phyloP scores from a whole-genome alignment of 2,797 vertebrate species.

The Enteromius viviparus region DNA sequence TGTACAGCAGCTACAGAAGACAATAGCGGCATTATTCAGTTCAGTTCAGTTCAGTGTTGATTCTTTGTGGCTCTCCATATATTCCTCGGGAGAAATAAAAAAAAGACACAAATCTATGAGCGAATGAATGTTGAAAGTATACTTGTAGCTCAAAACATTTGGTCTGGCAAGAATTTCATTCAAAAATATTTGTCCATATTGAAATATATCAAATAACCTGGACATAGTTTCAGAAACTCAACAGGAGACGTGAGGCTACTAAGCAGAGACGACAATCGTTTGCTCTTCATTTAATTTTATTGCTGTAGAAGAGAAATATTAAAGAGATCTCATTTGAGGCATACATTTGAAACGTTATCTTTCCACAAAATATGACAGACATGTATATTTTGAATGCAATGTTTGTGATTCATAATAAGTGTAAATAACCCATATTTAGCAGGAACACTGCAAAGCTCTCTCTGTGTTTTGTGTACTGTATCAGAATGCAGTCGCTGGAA shows the following conservation, averaged over 20 bases:
- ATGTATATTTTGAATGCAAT: neutral
- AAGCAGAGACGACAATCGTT: neutral
- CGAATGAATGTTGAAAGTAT: neutral
- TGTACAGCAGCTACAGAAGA: neutral
- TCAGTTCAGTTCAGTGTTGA: neutral
- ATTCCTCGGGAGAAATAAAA: neutral
- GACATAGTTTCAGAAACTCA: neutral
- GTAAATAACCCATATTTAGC: slow-evolving; percentile 53
- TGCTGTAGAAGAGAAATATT: neutral
- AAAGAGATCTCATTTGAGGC: neutral
- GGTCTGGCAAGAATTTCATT: neutral
- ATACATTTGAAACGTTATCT: neutral
- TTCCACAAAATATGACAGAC: neutral
- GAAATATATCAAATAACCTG: neutral
- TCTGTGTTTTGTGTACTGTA: slow-evolving; percentile 56
- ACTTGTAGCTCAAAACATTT: neutral
- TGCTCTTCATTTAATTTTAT: neutral
- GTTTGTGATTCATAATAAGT: slow-evolving; percentile 24
- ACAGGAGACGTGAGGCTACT: neutral
- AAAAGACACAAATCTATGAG: neutral
- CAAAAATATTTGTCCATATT: neutral
- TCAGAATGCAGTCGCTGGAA: slow-evolving; percentile 57
- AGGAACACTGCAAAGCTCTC: slow-evolving; percentile 45
- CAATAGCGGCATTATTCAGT: neutral
- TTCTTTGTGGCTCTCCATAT: neutral